Evolutionary conservation across 92 coral and sea anemone species (phyloP).

Genomic region (Zoanthus sociatus): DNA sequence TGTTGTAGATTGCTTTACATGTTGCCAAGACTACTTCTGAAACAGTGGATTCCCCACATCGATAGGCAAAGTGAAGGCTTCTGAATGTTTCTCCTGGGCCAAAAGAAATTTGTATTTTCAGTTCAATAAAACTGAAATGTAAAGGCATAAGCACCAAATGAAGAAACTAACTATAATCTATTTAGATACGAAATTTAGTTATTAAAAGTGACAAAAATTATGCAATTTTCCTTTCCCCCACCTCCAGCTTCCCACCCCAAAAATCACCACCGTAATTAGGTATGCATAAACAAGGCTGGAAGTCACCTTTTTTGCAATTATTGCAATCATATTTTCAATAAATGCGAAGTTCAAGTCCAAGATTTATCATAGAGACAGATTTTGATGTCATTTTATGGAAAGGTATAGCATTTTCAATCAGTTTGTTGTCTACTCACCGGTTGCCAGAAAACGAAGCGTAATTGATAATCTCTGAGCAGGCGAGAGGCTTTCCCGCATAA

Average conservation of each 20-base stretch:
- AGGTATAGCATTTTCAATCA: slow-evolving; percentile 14
- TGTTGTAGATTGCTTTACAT: slow-evolving; percentile 44
- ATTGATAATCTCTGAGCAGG: slow-evolving; percentile 35
- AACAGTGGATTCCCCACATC: slow-evolving; percentile 60
- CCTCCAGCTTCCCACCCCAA: slow-evolving; percentile 32
- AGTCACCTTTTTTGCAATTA: slow-evolving; percentile 16
- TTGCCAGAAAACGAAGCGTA: slow-evolving; percentile 44
- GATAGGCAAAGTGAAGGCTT: slow-evolving; percentile 50
- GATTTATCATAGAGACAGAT: slow-evolving; percentile 9
- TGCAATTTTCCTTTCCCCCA: slow-evolving; percentile 28
- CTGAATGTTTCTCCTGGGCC: slow-evolving; percentile 52
- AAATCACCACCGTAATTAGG: slow-evolving; percentile 31
- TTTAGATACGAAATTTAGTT: slow-evolving; percentile 30
- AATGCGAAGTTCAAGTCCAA: slow-evolving; percentile 12
- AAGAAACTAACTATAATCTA: slow-evolving; percentile 34
- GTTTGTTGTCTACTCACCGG: slow-evolving; percentile 35
- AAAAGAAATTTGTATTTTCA: slow-evolving; percentile 12
- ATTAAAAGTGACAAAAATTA: slow-evolving; percentile 24
- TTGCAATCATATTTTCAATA: slow-evolving; percentile 25
- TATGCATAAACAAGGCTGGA: slow-evolving; percentile 36
- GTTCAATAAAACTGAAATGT: neutral
- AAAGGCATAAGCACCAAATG: slow-evolving; percentile 25
- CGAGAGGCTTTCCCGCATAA: slow-evolving; percentile 29
- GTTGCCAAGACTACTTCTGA: slow-evolving; percentile 49
- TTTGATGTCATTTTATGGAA: slow-evolving; percentile 15